Base-by-base conservation (phyloP, 2,888 invertebrate genomes). In the Byasa hedistus region DNA sequence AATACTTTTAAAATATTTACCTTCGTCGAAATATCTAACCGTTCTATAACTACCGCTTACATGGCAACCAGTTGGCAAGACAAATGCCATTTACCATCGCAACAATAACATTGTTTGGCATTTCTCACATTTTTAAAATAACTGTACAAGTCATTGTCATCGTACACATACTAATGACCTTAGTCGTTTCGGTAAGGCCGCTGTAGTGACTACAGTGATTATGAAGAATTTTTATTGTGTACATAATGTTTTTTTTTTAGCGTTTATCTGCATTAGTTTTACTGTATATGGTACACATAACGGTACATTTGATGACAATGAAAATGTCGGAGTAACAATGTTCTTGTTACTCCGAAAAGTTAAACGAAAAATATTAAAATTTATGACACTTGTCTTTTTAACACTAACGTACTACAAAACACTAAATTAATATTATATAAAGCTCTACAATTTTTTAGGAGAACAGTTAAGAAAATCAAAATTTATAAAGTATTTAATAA, bases 101-200 rank as follows among this genome's bases (percentile, higher is more conserved):
- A 64, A 70, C 71, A 66, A 68, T 68, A 66, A 67, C 61, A 32
- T 36, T 62, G 63, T 64, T 51, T 61, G 23, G 68, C 68, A 72
- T 71, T 74, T 74, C 72, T 70, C 74, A 71, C 72, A 71, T 73
- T 72, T 76, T 70, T 74, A 71, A 77, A 76, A 76, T 75, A 81
- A 78, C 76, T 75, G 74, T 76, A 75, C 70, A 75, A 81, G 79
- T 78, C 79, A 79, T 75, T 78, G 80, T 75, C 79, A 77, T 73
- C 69, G 70, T 39, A 39, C 39, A 0, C 39, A 39, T 67, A 69
- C 71, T 70, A 70, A 68, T 74, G 73, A 76, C 72, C 71, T 74
- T 71, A 70, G 64, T 64, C 59, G 44, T 68, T 62, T 64, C 24
- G 39, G 44, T 57, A 66, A 24, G 23, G 57, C 39, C 44, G 63